phyloP scores from a whole-genome alignment of 2,797 vertebrate genomes.

The Furcifer pardalis region DNA sequence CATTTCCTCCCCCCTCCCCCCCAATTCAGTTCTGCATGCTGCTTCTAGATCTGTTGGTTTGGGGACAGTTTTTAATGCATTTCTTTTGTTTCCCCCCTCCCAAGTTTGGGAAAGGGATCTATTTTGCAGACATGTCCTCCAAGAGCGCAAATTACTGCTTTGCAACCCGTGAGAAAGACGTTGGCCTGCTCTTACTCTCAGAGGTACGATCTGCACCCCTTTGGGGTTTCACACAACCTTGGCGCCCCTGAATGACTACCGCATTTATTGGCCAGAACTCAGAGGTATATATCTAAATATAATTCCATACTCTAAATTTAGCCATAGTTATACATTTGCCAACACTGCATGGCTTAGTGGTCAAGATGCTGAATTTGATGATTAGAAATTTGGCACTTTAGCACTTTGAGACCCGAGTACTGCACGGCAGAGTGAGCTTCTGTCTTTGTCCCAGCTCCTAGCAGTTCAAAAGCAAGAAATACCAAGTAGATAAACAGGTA shows the following conservation, averaged over 20 bases:
- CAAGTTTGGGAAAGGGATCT: constrained; percentile 94
- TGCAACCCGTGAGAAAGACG: constrained; percentile 76
- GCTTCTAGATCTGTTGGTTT: too few species aligned
- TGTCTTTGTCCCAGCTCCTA: too few species aligned
- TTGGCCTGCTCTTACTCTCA: constrained; percentile 84
- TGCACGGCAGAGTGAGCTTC: too few species aligned
- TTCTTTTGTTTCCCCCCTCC: background rate
- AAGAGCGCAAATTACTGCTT: constrained; percentile 95
- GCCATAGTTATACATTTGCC: background rate
- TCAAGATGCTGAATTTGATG: too few species aligned
- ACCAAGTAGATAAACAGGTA: too few species aligned
- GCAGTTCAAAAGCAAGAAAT: too few species aligned
- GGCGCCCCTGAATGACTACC: background rate
- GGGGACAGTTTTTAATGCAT: background rate
- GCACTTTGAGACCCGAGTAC: too few species aligned
- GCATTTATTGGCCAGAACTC: too few species aligned
- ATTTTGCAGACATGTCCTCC: constrained; percentile 94
- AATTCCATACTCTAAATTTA: background rate
- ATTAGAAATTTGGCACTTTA: too few species aligned
- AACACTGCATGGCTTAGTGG: too few species aligned
- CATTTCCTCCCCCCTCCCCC: background rate
- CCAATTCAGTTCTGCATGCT: background rate
- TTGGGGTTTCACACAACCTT: background rate
- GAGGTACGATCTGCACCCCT: constrained; percentile 76
- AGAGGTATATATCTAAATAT: too few species aligned